Evolutionary conservation across 2,888 invertebrate species (phyloP).

Genomic region (Agrochola litura): DNA sequence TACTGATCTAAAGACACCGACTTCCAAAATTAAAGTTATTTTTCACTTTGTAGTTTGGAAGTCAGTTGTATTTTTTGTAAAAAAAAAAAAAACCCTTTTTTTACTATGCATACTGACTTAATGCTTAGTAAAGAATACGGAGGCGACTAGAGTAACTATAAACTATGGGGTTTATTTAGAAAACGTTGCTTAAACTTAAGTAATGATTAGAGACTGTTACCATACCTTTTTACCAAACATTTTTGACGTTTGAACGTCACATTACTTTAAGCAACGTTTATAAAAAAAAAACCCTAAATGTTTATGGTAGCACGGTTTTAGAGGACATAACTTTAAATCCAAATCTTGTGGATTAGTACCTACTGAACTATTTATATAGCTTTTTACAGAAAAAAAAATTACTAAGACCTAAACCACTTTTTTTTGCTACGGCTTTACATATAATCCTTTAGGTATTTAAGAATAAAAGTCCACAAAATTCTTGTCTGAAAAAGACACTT

Average conservation of each 20-base stretch:
- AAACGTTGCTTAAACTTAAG: too few relatives aligned
- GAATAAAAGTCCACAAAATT: neutral
- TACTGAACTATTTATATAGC: neutral
- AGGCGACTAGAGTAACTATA: neutral
- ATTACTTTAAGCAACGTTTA: too few relatives aligned
- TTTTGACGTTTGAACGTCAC: too few relatives aligned
- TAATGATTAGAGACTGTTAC: too few relatives aligned
- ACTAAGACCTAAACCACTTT: neutral
- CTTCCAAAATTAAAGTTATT: too few relatives aligned
- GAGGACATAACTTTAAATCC: neutral
- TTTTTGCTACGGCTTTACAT: neutral
- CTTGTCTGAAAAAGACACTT: neutral
- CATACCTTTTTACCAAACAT: too few relatives aligned
- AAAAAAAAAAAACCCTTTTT: too few relatives aligned
- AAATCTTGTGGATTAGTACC: neutral
- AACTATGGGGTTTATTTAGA: too few relatives aligned
- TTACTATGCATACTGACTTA: neutral
- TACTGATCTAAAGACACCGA: too few relatives aligned
- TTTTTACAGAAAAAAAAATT: neutral
- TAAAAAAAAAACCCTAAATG: neutral
- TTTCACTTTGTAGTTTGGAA: too few relatives aligned
- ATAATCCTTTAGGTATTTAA: neutral
- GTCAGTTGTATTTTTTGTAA: too few relatives aligned
- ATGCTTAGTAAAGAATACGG: neutral
- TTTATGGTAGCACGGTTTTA: neutral